These are phyloP conservation scores for Chlamydotis undulata DNA, from an alignment of 2,113 vertebrate species.

Conservation along the genomic window DNA sequence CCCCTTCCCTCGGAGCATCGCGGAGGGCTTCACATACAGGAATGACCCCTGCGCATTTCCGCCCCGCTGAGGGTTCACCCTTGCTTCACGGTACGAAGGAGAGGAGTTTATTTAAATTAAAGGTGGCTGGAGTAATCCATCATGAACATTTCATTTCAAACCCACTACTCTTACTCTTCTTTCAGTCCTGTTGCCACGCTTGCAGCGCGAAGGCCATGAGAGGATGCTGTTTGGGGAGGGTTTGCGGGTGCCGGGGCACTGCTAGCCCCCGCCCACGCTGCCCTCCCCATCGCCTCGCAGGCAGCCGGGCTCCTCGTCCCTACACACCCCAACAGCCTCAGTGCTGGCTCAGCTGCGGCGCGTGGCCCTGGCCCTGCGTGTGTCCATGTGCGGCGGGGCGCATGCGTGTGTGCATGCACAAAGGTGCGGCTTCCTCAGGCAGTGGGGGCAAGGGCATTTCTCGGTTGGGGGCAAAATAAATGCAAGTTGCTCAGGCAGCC, in stretches of 20 bases:
- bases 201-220: not conserved
- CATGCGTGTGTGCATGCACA: accelerated
- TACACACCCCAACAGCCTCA: constrained; percentile 42
- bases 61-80: not conserved
- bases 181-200: not conserved
- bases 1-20: not conserved
- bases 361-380: not conserved
- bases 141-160: not conserved
- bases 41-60: accelerated
- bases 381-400: accelerated
- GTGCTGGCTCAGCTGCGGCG: not conserved
- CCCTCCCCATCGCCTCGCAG: not conserved
- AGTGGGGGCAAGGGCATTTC: not conserved
- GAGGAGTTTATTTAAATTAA: not conserved
- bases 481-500: not conserved
- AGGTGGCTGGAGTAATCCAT: not conserved
- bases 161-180: not conserved
- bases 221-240: not conserved
- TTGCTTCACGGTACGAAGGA: not conserved
- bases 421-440: not conserved
- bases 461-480: not conserved
- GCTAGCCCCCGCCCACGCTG: not conserved
- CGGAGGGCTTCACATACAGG: not conserved
- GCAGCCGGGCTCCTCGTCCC: not conserved
- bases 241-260: not conserved